Evolutionary conservation across 2,113 vertebrate species (phyloP).

Genomic region (Syngnathus typhle): DNA sequence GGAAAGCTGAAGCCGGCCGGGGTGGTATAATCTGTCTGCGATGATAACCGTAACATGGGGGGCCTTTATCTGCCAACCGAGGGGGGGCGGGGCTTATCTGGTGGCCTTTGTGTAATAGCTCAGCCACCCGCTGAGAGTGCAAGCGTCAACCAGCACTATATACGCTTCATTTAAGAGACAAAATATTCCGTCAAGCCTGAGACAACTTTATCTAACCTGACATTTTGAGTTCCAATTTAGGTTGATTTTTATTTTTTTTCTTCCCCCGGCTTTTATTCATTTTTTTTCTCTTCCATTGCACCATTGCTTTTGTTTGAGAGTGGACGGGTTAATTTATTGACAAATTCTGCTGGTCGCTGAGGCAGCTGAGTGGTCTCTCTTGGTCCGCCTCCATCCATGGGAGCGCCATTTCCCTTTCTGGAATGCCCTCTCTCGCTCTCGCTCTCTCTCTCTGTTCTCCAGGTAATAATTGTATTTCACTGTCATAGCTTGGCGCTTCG

Average conservation of each 20-base stretch:
- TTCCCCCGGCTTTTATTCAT: neutral
- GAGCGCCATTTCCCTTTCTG: constrained; percentile 13
- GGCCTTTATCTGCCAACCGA: constrained; percentile 47
- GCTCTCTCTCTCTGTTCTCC: constrained; percentile 12
- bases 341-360: neutral
- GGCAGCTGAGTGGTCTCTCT: constrained; percentile 16
- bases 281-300: neutral
- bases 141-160: constrained; percentile 2
- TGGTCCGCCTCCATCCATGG: constrained; percentile 32
- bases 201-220: neutral
- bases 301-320: neutral
- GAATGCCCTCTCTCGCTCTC: constrained; percentile 1
- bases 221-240: neutral
- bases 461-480: constrained; percentile 42
- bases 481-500: constrained; percentile 35
- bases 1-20: constrained; percentile 25
- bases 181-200: neutral
- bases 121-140: constrained; percentile 25
- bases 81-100: constrained; percentile 37
- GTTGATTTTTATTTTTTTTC: neutral
- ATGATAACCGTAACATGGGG: constrained; percentile 53
- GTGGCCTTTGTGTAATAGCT: constrained; percentile 48
- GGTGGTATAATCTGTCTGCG: constrained; percentile 50
- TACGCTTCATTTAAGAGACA: neutral
- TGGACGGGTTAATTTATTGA: constrained; percentile 18